Percentiles rank a stretch among this genome's conserved stretches.
These are phyloP conservation scores for Tiliacea citrago DNA, from an alignment of 2,888 invertebrate species.

Conservation along the genomic window DNA sequence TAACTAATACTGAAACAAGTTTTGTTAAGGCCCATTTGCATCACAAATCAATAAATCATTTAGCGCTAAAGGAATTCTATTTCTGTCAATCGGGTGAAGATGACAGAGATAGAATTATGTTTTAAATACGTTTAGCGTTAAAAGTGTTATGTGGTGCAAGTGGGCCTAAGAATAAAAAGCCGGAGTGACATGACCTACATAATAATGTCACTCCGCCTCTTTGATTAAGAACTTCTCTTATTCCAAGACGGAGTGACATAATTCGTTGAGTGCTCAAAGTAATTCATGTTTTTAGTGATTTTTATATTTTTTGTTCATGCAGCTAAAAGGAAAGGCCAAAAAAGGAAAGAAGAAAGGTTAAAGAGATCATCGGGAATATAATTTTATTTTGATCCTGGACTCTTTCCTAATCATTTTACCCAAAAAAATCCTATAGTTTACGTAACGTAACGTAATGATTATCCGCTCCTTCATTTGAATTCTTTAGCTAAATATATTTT, in stretches of 20 bases:
- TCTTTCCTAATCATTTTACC: background rate
- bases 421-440: background rate
- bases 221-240: background rate
- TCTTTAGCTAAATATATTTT: background rate
- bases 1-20: background rate
- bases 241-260: too few species aligned
- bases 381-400: conserved; percentile 23
- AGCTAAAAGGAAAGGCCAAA: conserved; percentile 85
- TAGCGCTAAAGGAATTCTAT: background rate
- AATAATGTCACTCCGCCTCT: background rate
- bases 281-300: background rate
- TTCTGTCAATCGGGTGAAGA: background rate
- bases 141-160: background rate
- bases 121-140: background rate
- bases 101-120: background rate
- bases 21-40: background rate
- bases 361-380: conserved; percentile 34
- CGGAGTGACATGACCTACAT: background rate
- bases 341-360: conserved; percentile 86
- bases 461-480: background rate
- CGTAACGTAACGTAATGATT: too few species aligned
- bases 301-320: conserved; percentile 67
- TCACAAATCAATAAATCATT: background rate
- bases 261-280: background rate
- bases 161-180: background rate